These are phyloP conservation scores for Xerus inauris DNA, from an alignment of 2,113 vertebrate genomes.

Conservation along the genomic window DNA sequence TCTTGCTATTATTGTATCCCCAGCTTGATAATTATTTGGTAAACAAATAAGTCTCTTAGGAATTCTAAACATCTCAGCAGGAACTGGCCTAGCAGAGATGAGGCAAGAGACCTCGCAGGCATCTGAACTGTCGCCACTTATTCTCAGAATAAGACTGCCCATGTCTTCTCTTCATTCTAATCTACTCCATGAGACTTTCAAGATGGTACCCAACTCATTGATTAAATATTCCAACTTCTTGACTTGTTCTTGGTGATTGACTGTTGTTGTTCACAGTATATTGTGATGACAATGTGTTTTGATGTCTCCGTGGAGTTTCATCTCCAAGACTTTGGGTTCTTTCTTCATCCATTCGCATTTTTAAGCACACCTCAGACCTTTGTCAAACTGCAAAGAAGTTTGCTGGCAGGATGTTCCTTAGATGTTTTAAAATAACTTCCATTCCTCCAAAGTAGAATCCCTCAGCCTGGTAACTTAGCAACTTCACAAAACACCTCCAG, in stretches of 20 bases:
- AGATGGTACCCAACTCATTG: neutral
- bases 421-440: slow-evolving; percentile 79
- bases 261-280: neutral
- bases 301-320: neutral
- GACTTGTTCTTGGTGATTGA: neutral
- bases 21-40: slow-evolving; percentile 16
- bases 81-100: neutral
- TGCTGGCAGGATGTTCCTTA: slow-evolving; percentile 61
- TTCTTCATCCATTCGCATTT: neutral
- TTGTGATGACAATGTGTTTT: neutral
- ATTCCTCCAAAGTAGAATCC: slow-evolving; percentile 69
- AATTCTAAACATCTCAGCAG: neutral
- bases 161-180: neutral
- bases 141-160: neutral
- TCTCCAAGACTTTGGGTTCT: neutral
- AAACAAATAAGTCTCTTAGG: neutral
- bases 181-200: neutral
- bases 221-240: neutral
- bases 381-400: slow-evolving; percentile 36
- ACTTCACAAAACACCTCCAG: slow-evolving; percentile 72
- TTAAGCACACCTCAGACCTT: neutral
- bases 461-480: slow-evolving; percentile 84
- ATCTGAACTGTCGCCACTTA: neutral
- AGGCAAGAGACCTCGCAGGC: neutral
- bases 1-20: neutral